These are phyloP conservation scores for Dicyrtoma fusca DNA, from an alignment of 2,888 invertebrate species.

Conservation along the genomic window DNA sequence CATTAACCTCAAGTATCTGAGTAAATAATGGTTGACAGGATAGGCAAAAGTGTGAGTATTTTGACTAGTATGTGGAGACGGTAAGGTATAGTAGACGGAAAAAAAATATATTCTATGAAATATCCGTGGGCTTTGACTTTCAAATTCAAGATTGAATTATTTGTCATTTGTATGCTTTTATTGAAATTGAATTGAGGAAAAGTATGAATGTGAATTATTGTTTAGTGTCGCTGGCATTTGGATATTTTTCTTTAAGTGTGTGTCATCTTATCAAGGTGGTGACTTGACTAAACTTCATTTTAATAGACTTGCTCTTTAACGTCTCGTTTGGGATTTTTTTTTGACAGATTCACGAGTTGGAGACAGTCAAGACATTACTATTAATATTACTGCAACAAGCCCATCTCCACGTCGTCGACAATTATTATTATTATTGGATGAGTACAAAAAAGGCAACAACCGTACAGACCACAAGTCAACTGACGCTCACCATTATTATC, in stretches of 20 bases:
- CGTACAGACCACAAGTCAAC: too few species aligned
- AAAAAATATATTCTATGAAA: neutral
- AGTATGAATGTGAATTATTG: conserved; percentile 12
- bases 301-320: neutral
- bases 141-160: conserved; percentile 1
- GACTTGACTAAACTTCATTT: conserved; percentile 23
- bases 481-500: too few species aligned
- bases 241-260: neutral
- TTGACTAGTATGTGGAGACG: too few species aligned
- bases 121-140: conserved; percentile 7
- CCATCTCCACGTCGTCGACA: neutral
- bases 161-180: neutral
- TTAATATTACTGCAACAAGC: neutral
- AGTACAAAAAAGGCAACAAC: neutral
- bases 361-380: conserved; percentile 17
- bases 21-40: too few species aligned
- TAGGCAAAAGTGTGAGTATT: too few species aligned
- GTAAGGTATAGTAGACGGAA: neutral
- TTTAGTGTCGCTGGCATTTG: neutral
- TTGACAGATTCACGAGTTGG: conserved; percentile 26
- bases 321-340: conserved; percentile 5
- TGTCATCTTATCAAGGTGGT: conserved; percentile 28
- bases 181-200: conserved; percentile 6
- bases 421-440: neutral
- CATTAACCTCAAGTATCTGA: too few species aligned